Base-by-base conservation (phyloP, 2,797 vertebrate genomes). In the Epinephelus coioides region DNA sequence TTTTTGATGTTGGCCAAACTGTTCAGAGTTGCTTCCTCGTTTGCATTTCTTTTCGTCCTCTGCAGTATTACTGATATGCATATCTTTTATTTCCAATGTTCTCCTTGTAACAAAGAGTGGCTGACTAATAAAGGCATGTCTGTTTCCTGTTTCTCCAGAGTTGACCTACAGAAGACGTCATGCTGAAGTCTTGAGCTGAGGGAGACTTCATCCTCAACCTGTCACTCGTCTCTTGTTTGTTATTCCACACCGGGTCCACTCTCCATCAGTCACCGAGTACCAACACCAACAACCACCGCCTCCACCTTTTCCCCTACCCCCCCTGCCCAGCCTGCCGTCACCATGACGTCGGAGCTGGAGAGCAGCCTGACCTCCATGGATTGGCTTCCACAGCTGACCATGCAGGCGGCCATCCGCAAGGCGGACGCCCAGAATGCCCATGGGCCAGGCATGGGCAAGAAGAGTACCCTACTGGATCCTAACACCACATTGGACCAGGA, bases 321-420 rank as follows among this genome's bases (percentile, higher is more conserved):
- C 73, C 64, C 69, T 73, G 68, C 84, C 88, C 87, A 73, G 91
- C 93, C 95, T 94, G 93, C 89, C 76, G 92, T 90, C 90, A 94
- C 91, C 94, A 98, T 98, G 97, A 97, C 97, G 91, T 97, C 97
- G 88, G 97, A 98, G 95, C 96, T 98, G 96, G 97, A 98, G 94
- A 98, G 97, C 94, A 98, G 97, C 92, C 91, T 98, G 90, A 97
- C 97, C 89, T 97, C 97, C 92, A 98, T 98, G 97, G 97, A 98
- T 90, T 98, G 97, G 97, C 96, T 98, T 82, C 97, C 97, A 84
- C 96, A 97, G 95, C 95, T 98, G 76, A 97, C 97, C 87, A 97
- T 98, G 96, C 96, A 97, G 94, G 97, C 97, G 19, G 97, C 97
- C 91, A 97, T 97, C 85, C 97, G 97, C 81, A 97, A 97, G 89